Conservation (phyloP, 2,113 vertebrate genomes). For the Ceyx margarethae region DNA sequence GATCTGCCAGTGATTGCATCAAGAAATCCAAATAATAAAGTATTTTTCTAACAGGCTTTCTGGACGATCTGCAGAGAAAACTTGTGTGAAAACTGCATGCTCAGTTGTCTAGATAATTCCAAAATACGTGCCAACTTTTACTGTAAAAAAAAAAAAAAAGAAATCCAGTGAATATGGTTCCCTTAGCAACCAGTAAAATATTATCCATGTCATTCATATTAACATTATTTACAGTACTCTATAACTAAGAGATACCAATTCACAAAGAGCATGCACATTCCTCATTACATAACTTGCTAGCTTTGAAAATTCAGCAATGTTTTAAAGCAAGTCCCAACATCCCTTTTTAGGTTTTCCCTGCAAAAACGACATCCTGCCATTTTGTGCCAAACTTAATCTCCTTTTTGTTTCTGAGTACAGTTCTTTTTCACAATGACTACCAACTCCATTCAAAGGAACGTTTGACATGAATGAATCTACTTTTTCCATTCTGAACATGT, state of each 20-base stretch:
- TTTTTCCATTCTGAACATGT: neutral
- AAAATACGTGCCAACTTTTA: constrained; percentile 8
- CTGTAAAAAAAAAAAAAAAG: neutral
- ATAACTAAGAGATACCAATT: constrained; percentile 9
- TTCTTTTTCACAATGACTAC: neutral
- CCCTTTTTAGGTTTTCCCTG: neutral
- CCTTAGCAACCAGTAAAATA: constrained; percentile 60
- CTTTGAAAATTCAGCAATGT: neutral
- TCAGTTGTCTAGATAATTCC: constrained; percentile 31
- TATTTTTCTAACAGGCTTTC: neutral
- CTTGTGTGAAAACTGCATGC: neutral
- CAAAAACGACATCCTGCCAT: neutral
- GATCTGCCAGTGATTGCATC: neutral
- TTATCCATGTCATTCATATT: constrained; percentile 25
- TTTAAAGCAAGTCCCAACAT: neutral
- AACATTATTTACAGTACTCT: constrained; percentile 44
- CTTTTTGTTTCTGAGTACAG: neutral
- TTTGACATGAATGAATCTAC: neutral
- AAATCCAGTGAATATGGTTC: constrained; percentile 41
- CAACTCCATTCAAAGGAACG: neutral
- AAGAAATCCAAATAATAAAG: neutral
- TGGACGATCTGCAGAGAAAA: neutral
- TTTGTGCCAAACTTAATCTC: neutral
- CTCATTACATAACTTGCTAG: neutral
- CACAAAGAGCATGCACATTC: neutral